A percentile compares a stretch with the other conserved stretches of the same genome.
Conservation (phyloP, 2,113 vertebrate species). For the Alosa alosa region DNA sequence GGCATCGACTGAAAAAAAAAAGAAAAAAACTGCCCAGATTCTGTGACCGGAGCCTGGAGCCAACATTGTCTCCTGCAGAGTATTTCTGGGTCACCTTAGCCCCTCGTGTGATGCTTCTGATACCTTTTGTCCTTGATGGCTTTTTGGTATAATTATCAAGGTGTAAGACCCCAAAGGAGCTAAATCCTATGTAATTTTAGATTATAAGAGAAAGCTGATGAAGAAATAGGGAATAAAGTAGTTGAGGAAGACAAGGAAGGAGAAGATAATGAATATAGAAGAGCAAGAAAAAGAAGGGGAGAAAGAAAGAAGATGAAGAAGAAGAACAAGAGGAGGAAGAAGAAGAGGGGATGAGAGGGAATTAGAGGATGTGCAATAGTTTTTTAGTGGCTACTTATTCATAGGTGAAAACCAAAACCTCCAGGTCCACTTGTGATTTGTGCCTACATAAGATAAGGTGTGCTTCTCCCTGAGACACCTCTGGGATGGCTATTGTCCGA, state of each 20-base stretch:
- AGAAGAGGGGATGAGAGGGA: background rate
- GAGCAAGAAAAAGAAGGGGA: background rate
- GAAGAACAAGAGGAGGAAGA: background rate
- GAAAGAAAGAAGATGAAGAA: too few species aligned
- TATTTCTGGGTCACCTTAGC: background rate
- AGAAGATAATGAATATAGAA: background rate
- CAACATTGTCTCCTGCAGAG: background rate
- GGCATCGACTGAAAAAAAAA: constrained; percentile 17
- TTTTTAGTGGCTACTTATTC: too few species aligned
- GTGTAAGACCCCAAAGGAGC: background rate
- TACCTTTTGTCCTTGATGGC: constrained; percentile 6
- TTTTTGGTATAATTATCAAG: constrained; percentile 6
- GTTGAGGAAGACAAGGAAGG: background rate
- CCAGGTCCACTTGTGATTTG: too few species aligned
- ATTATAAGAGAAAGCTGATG: background rate
- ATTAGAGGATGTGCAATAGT: background rate
- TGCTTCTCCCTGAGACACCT: background rate
- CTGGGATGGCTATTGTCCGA: background rate
- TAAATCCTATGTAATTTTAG: background rate
- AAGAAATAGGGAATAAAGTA: background rate
- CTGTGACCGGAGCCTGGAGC: background rate
- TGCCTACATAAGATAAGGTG: too few species aligned
- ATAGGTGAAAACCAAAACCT: too few species aligned
- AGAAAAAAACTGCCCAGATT: background rate
- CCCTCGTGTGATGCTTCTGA: background rate